Evolutionary conservation across 1,140 invertebrate genomes (phyloP), one percentile per base, ranked within the genome.

Genomic region (Ctenoplectra terminalis): DNA sequence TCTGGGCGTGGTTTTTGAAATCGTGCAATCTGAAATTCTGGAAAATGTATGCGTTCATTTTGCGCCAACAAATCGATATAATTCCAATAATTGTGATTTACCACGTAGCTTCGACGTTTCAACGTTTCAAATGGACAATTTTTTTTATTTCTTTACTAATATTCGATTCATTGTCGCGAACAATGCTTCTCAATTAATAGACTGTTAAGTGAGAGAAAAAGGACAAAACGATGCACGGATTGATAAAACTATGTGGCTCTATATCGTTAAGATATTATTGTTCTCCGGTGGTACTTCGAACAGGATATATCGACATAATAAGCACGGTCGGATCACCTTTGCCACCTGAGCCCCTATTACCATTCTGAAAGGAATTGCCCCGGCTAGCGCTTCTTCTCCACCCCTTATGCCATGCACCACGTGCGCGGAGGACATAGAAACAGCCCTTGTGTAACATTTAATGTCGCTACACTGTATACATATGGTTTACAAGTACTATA

Each of bases 331-430:
- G 58, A 73, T 80, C 77, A 73, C 77, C 58, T 73, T 73, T 72
- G 48, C 77, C 77, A 80, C 77, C 77, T 80, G 77, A 80, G 77
- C 58, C 77, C 69, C 69, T 80, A 80, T 80, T 80, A 64, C 69
- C 58, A 80, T 80, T 80, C 70, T 60, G 48, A 73, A 73, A 80
- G 77, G 69, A 73, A 80, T 73, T 63, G 69, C 77, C 29, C 7
- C 15, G n/a, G 13, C 64, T n/a, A 37, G 8, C 50, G 29, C 63
- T 60, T 78, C 66, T 71, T 48, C 66, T 52, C 40, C 50, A 7
- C 23, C 74, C 63, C 8, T n/a, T 46, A 50, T 31, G 13, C 64
- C 20, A 40, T 54, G n/a, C 31, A 54, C 48, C 20, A 50, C 29
- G n/a, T 46, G 64, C 61, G 13, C 4, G 37, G 23, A 37, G 34